Conservation (phyloP, 1,140 invertebrate species). For the Eueides isabella region DNA sequence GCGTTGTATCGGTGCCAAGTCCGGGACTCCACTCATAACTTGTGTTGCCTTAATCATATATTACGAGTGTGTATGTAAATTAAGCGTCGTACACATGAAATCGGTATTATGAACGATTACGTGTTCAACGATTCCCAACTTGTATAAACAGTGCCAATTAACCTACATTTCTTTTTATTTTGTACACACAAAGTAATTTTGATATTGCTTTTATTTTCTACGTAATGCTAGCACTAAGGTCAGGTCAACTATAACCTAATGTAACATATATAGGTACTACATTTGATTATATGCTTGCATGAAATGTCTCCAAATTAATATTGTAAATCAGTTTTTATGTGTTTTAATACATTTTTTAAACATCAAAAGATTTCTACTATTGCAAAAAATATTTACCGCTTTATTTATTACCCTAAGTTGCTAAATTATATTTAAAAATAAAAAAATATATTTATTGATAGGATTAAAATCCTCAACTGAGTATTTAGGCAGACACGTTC, state of each 20-base stretch:
- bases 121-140: slow-evolving; percentile 16
- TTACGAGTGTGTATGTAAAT: slow-evolving; percentile 17
- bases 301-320: too few species aligned
- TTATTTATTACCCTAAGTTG: too few species aligned
- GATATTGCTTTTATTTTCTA: neutral
- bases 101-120: slow-evolving; percentile 23
- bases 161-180: slow-evolving; percentile 35
- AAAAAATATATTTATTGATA: too few species aligned
- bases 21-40: slow-evolving; percentile 2
- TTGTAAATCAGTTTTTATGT: too few species aligned
- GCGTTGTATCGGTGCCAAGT: slow-evolving; percentile 12
- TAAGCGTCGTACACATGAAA: slow-evolving; percentile 16
- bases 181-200: slow-evolving; percentile 16
- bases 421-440: too few species aligned
- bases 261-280: neutral
- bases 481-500: neutral
- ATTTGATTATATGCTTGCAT: too few species aligned
- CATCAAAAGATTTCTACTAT: too few species aligned
- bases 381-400: too few species aligned
- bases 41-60: slow-evolving; percentile 15
- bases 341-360: too few species aligned
- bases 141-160: slow-evolving; percentile 34
- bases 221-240: neutral
- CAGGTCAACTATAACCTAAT: neutral
- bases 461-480: neutral